These are phyloP conservation scores for Lordiphosa mommai DNA, from an alignment of 1,140 invertebrate genomes.

Conservation along the genomic window DNA sequence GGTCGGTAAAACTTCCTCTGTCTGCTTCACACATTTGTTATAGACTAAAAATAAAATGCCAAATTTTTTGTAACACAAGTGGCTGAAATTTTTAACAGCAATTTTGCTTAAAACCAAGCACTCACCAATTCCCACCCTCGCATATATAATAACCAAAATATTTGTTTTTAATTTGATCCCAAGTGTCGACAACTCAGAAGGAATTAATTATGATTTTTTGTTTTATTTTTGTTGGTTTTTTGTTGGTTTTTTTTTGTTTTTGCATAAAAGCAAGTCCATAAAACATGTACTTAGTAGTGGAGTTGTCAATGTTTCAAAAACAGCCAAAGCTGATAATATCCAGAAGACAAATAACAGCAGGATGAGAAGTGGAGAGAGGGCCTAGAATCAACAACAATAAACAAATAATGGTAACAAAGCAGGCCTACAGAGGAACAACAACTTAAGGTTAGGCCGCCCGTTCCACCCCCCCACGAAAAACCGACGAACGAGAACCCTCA, in stretches of 20 bases:
- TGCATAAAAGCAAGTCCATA: constrained; percentile 2
- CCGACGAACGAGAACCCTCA: constrained; percentile 14
- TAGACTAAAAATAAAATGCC: too few relatives aligned
- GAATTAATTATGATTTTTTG: background rate
- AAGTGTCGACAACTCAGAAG: constrained; percentile 23
- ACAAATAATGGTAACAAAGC: constrained; percentile 61
- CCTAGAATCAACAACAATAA: constrained; percentile 57
- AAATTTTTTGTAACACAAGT: too few relatives aligned
- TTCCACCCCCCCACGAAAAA: background rate
- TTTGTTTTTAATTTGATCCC: constrained; percentile 63
- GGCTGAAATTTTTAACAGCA: too few relatives aligned
- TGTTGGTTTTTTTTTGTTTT: too few relatives aligned
- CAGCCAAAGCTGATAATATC: constrained; percentile 35
- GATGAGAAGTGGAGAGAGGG: background rate
- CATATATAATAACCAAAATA: constrained; percentile 40
- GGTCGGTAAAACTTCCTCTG: too few relatives aligned
- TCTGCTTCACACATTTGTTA: too few relatives aligned
- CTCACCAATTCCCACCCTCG: too few relatives aligned
- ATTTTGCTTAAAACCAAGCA: too few relatives aligned
- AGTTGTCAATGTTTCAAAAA: constrained; percentile 14
- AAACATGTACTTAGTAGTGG: constrained; percentile 23
- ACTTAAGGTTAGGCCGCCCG: constrained; percentile 10
- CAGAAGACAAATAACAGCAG: constrained; percentile 35
- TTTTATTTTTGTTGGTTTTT: too few relatives aligned
- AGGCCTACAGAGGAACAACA: constrained; percentile 59